Evolutionary conservation across 1,140 invertebrate species (phyloP), one percentile per base, ranked within the genome.

Genomic region (Cyrtorhinus lividipennis): DNA sequence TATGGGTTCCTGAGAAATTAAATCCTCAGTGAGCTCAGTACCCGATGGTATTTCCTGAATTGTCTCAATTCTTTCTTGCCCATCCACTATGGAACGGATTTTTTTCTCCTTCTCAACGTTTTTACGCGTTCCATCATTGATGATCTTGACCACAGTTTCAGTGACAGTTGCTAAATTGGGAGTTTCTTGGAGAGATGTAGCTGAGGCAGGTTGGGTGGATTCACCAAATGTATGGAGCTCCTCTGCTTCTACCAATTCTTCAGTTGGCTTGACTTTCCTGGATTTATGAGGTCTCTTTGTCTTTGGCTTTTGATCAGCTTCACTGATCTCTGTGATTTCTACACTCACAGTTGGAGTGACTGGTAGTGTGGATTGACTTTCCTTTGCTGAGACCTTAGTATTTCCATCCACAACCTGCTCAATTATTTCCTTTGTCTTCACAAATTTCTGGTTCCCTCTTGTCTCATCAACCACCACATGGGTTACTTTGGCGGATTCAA

Each of bases 381-480:
- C n/a, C n/a, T n/a, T n/a, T n/a, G n/a, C n/a, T n/a, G n/a, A n/a
- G n/a, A n/a, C n/a, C n/a, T n/a, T n/a, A n/a, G n/a, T n/a, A n/a
- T n/a, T 65, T 12, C 62, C 64, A 38, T 60, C 66, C 24, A 56
- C 60, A 8, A 62, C 24, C 3, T 20, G 61, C 22, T 67, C 64
- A 22, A 62, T 62, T 1, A 62, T 57, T 62, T 66, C 66, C 48
- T 66, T 59, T 18, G 27, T 64, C 5, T 26, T 24, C 2, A 56
- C 48, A 18, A 18, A 3, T 24, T 26, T 38, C 15, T 38, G 5
- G 30, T 38, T 15, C 15, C 30, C 30, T 38, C 5, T 8, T 15
- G 15, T 15, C 30, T 15, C 15, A 8, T 8, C 30, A 8, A 38
- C 30, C 15, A 38, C 30, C 15, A 38, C 30, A 8, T 38, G 5